phyloP scores from a whole-genome alignment of 2,888 invertebrate species.

The Eueremaeus valkanovi region DNA sequence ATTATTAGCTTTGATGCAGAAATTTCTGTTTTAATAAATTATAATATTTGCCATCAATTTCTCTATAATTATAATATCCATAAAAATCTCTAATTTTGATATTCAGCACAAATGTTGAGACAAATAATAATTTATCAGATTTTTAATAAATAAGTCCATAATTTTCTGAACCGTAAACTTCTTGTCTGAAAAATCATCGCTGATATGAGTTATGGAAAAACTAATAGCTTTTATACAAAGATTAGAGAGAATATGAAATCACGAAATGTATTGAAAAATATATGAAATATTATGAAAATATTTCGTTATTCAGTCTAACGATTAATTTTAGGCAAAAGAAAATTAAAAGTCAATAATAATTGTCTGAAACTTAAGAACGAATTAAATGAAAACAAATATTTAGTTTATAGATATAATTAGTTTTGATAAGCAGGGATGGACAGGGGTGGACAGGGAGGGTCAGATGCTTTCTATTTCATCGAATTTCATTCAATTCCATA shows the following conservation, averaged over 20 bases:
- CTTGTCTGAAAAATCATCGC: background rate
- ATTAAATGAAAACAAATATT: too few relatives aligned
- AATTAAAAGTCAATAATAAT: too few relatives aligned
- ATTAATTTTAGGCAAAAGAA: too few relatives aligned
- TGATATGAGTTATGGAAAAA: background rate
- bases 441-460: too few relatives aligned
- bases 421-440: too few relatives aligned
- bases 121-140: constrained; percentile 4
- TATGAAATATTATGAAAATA: too few relatives aligned
- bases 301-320: too few relatives aligned
- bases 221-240: background rate
- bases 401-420: too few relatives aligned
- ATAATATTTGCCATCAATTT: background rate
- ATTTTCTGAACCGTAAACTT: background rate
- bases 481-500: too few relatives aligned
- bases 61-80: background rate
- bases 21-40: constrained; percentile 2
- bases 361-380: too few relatives aligned
- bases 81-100: background rate
- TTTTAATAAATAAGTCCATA: background rate
- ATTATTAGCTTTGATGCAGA: too few relatives aligned
- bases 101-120: background rate
- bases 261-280: background rate
- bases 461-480: too few relatives aligned
- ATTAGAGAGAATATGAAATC: background rate